A percentile compares a stretch with the other conserved stretches of the same genome.
phyloP scores from a whole-genome alignment of 2,797 vertebrate genomes.

The Neosalanx taihuensis region DNA sequence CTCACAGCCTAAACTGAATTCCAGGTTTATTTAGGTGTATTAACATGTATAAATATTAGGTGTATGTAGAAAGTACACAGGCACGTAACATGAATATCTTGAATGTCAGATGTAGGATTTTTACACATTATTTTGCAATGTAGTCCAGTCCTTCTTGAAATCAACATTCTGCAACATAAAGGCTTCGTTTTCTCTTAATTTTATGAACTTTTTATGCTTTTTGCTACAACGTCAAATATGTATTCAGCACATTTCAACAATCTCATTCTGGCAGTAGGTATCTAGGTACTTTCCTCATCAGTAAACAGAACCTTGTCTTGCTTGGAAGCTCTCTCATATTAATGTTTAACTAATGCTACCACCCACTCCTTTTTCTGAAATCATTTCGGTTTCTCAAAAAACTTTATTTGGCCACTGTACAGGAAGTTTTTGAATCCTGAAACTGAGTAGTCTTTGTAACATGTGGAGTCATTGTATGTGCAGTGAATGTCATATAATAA shows the following conservation, averaged over 20 bases:
- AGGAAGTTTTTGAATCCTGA: neutral
- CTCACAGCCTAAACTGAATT: neutral
- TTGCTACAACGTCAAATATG: neutral
- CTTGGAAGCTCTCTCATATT: neutral
- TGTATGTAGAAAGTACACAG: too few species aligned
- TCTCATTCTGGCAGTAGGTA: neutral
- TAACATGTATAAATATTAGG: too few species aligned
- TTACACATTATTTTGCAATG: too few species aligned
- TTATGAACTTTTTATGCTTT: neutral
- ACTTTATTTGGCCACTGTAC: too few species aligned
- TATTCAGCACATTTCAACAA: neutral
- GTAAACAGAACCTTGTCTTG: neutral
- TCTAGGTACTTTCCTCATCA: neutral
- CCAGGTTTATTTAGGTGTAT: too few species aligned
- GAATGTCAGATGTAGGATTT: neutral
- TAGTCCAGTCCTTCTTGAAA: too few species aligned
- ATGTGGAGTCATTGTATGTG: neutral
- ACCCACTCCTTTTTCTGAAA: too few species aligned
- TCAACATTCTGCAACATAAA: too few species aligned
- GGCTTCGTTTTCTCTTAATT: too few species aligned
- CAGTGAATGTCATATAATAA: constrained; percentile 1
- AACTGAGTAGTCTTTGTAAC: constrained; percentile 3
- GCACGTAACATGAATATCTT: neutral
- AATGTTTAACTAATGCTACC: neutral
- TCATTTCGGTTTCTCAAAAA: neutral